Conservation (phyloP, 2,888 invertebrate genomes). For the Pachydiplax longipennis region DNA sequence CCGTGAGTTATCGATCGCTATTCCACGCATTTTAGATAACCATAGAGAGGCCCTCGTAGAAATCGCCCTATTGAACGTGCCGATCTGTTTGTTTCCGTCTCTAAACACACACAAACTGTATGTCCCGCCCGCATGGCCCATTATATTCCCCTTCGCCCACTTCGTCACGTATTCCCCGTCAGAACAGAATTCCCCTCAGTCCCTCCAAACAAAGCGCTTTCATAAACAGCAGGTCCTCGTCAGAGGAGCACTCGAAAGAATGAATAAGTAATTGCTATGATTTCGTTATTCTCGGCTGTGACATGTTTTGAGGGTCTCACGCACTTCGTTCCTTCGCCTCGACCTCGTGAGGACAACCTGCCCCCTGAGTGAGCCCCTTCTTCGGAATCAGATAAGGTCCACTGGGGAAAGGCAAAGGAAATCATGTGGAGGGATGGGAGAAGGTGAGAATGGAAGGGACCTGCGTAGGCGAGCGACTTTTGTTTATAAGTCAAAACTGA, state of each 20-base stretch:
- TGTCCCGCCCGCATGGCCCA: not conserved
- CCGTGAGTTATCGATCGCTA: no score
- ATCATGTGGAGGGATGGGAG: no score
- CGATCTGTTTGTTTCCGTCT: not conserved
- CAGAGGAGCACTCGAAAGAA: not conserved
- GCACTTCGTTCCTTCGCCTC: not conserved
- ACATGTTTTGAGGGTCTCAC: not conserved
- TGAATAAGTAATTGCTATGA: conserved; percentile 18
- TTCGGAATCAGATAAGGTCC: not conserved
- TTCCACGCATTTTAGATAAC: no score
- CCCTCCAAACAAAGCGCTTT: not conserved
- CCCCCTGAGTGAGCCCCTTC: not conserved
- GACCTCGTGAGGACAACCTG: not conserved
- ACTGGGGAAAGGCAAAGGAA: no score
- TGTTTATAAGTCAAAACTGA: no score
- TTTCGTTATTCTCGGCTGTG: conserved; percentile 16
- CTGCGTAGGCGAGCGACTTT: no score
- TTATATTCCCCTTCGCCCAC: not conserved
- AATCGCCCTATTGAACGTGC: no score
- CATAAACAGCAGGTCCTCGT: not conserved
- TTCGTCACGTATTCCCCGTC: not conserved
- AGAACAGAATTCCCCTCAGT: not conserved
- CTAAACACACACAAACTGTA: not conserved
- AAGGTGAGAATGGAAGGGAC: no score
- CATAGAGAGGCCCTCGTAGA: no score